Evolutionary conservation across 92 coral and sea anemone species (phyloP).

Genomic region (Nematostella vectensis): DNA sequence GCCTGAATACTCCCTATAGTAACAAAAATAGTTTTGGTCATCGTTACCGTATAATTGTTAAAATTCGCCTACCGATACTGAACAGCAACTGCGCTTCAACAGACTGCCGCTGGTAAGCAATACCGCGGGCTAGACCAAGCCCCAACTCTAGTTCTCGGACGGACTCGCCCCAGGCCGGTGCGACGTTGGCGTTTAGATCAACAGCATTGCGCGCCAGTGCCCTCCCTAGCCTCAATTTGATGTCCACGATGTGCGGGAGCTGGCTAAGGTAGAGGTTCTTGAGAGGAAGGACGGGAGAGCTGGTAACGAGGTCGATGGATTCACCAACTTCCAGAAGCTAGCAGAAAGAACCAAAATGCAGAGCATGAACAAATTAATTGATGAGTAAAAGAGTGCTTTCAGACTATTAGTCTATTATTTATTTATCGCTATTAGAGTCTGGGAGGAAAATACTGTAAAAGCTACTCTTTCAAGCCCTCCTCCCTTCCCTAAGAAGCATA

Average conservation of each 20-base stretch:
- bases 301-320: conserved; percentile 31
- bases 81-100: conserved; percentile 75
- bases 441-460: no score
- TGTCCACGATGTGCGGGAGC: conserved; percentile 44
- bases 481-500: no score
- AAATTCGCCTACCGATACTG: conserved; percentile 44
- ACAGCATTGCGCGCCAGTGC: conserved; percentile 19
- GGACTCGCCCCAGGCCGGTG: conserved; percentile 32
- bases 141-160: conserved; percentile 62
- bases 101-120: conserved; percentile 53
- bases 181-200: conserved; percentile 27
- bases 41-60: no score
- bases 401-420: no score
- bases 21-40: no score
- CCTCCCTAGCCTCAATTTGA: conserved; percentile 74
- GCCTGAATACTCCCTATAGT: no score
- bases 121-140: conserved; percentile 38
- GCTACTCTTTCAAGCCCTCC: no score
- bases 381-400: no score
- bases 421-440: no score
- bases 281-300: conserved; percentile 47
- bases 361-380: no score
- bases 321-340: conserved; percentile 78
- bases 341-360: no score
- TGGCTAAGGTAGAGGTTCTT: conserved; percentile 64